Conservation (phyloP, 2,113 vertebrate genomes). For the Notiomystis cincta region DNA sequence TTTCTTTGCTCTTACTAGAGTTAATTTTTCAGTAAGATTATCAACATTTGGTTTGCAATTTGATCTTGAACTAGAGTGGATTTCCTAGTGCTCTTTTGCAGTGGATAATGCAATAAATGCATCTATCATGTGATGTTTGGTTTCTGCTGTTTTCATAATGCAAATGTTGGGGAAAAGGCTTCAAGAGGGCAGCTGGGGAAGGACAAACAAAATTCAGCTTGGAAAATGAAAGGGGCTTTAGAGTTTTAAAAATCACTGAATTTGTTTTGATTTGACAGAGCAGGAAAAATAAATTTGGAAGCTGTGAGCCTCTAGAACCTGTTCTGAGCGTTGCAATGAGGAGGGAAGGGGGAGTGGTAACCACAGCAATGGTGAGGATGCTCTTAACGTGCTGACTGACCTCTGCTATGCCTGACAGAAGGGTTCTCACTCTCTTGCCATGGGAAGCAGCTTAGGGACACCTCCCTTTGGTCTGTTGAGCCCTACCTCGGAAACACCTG, state of each 20-base stretch:
- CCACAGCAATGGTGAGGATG: background rate
- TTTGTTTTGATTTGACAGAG: background rate
- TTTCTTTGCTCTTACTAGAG: background rate
- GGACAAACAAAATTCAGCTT: background rate
- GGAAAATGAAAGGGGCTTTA: background rate
- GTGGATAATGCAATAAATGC: fast-evolving
- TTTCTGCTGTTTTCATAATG: background rate
- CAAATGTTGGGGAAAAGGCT: background rate
- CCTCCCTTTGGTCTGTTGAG: background rate
- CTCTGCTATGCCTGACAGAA: background rate
- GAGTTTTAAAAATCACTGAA: background rate
- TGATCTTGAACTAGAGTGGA: background rate
- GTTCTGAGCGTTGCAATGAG: background rate
- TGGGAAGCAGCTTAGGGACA: background rate
- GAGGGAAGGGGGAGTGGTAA: background rate
- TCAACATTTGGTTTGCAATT: background rate
- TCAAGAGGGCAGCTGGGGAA: background rate
- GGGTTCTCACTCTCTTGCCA: background rate
- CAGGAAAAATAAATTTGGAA: background rate
- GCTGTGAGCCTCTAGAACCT: background rate
- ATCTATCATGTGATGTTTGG: fast-evolving
- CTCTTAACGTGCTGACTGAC: background rate
- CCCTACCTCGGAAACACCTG: background rate
- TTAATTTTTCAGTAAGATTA: background rate
- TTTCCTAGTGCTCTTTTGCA: background rate